phyloP scores from a whole-genome alignment of 2,113 vertebrate genomes.

The Heliornis fulica region DNA sequence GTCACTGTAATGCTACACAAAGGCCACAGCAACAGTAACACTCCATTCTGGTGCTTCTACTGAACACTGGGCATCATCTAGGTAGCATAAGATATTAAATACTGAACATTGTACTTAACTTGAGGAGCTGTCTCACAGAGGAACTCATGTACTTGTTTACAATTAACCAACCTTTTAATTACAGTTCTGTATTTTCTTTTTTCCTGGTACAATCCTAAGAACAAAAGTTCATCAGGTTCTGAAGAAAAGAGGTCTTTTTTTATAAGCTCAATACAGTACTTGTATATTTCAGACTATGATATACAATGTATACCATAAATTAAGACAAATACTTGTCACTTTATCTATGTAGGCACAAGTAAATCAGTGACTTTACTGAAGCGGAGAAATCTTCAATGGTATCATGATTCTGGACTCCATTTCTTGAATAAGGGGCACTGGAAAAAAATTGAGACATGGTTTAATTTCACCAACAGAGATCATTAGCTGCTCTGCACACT shows the following conservation, averaged over 20 bases:
- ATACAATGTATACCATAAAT: constrained; percentile 63
- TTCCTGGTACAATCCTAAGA: background rate
- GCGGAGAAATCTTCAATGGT: constrained; percentile 90
- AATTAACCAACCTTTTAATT: background rate
- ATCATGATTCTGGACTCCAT: constrained; percentile 99
- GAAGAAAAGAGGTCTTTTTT: constrained; percentile 72
- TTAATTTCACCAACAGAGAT: background rate
- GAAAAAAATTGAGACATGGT: background rate
- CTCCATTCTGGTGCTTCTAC: background rate
- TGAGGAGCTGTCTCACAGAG: background rate
- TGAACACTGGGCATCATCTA: background rate
- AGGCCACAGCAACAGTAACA: background rate
- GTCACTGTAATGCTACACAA: background rate
- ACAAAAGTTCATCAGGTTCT: constrained; percentile 23
- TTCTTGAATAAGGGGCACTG: constrained; percentile 98
- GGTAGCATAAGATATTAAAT: background rate
- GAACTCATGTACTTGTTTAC: background rate
- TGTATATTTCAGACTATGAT: constrained; percentile 69
- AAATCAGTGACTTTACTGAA: constrained; percentile 79
- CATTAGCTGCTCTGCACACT: background rate
- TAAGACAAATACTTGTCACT: constrained; percentile 68
- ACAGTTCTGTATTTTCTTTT: background rate
- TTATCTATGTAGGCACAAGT: constrained; percentile 58
- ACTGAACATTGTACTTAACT: background rate
- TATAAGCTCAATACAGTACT: constrained; percentile 74